Evolutionary conservation across 2,888 invertebrate species (phyloP).

Genomic region (Heliconius ismenius): DNA sequence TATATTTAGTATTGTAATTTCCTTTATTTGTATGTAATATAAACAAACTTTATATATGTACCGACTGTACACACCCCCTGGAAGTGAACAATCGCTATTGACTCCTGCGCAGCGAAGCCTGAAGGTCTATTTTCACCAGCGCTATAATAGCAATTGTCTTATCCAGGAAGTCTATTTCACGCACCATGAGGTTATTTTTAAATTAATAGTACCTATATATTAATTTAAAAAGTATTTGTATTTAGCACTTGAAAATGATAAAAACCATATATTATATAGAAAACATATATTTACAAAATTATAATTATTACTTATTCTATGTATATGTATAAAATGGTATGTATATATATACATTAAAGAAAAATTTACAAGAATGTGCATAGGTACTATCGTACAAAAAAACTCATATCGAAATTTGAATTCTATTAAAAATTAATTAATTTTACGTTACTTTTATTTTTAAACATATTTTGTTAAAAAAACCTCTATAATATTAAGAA

Average conservation of each 20-base stretch:
- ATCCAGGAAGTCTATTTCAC: slow-evolving; percentile 76
- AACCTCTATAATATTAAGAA: not conserved
- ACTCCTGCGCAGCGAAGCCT: slow-evolving; percentile 71
- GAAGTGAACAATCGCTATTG: slow-evolving; percentile 72
- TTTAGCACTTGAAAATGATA: not conserved
- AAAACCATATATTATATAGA: not conserved
- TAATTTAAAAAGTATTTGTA: slow-evolving; percentile 22
- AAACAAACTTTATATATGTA: not conserved
- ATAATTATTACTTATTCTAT: too few relatives aligned
- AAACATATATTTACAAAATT: too few relatives aligned
- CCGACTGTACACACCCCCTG: slow-evolving; percentile 21
- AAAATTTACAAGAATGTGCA: too few relatives aligned
- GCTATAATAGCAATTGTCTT: slow-evolving; percentile 72
- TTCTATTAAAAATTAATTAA: not conserved
- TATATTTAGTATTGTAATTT: too few relatives aligned
- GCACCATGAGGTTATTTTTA: slow-evolving; percentile 60
- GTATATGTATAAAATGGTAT: too few relatives aligned
- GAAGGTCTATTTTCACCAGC: slow-evolving; percentile 76
- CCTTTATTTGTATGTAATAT: not conserved
- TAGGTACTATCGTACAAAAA: too few relatives aligned
- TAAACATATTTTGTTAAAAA: not conserved
- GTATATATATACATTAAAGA: too few relatives aligned
- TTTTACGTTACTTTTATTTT: not conserved
- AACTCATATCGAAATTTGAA: too few relatives aligned
- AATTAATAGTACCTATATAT: slow-evolving; percentile 55